These are phyloP conservation scores for Sesamia nonagrioides DNA, from an alignment of 1,140 invertebrate genomes.

Conservation along the genomic window DNA sequence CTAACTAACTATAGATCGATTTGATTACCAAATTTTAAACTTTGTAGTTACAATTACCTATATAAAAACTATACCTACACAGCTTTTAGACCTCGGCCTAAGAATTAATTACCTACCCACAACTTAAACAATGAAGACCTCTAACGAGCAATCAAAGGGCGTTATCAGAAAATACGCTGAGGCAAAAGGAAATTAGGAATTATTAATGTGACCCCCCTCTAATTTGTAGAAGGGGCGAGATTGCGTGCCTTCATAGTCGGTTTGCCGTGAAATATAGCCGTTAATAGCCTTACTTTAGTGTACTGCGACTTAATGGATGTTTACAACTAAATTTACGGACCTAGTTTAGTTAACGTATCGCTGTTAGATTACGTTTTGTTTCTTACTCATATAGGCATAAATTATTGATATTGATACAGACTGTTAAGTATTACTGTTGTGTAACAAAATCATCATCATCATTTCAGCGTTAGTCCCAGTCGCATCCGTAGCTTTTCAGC, in stretches of 20 bases:
- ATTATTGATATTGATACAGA: not conserved
- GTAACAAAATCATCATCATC: too few species aligned
- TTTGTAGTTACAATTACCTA: too few species aligned
- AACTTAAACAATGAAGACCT: conserved; percentile 16
- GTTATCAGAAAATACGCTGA: conserved; percentile 12
- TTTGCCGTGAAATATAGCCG: conserved; percentile 53
- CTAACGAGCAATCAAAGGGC: conserved; percentile 17
- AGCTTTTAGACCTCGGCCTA: not conserved
- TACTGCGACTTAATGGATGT: conserved; percentile 36
- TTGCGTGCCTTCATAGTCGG: conserved; percentile 42
- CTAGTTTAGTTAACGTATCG: not conserved
- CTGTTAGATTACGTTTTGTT: not conserved
- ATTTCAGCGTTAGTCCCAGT: too few species aligned
- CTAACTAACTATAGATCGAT: too few species aligned
- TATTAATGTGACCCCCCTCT: conserved; percentile 43
- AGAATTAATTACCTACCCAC: not conserved
- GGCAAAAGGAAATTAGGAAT: conserved; percentile 51
- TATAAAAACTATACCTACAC: too few species aligned
- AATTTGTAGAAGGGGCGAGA: conserved; percentile 44
- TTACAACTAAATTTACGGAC: conserved; percentile 16
- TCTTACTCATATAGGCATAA: not conserved
- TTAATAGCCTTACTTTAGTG: conserved; percentile 33
- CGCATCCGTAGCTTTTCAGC: too few species aligned
- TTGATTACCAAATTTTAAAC: too few species aligned
- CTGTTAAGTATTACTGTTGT: not conserved